Evolutionary conservation across 2,888 invertebrate species (phyloP).

Genomic region (Buathra laborator): DNA sequence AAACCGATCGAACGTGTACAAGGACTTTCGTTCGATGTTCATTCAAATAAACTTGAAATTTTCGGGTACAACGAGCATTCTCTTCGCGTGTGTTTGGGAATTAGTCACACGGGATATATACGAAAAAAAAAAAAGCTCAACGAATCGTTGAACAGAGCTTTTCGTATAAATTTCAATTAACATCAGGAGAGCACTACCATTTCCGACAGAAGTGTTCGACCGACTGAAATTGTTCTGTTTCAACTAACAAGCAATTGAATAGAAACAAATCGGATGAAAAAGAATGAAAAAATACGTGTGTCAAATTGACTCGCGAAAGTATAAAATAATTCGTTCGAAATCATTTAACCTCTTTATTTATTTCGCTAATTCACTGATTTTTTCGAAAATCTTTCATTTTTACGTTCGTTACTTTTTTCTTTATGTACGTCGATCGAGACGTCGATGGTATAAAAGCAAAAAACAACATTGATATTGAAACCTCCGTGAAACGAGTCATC

Average conservation of each 20-base stretch:
- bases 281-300: background rate
- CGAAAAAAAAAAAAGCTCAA: no score
- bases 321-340: background rate
- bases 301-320: background rate
- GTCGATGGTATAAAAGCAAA: background rate
- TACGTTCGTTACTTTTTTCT: background rate
- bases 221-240: background rate
- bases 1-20: conserved; percentile 14
- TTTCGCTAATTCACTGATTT: background rate
- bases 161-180: conserved; percentile 10
- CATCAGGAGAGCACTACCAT: background rate
- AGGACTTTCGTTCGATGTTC: conserved; percentile 32
- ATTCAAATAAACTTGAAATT: conserved; percentile 36
- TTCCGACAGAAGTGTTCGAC: background rate
- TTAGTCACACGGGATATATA: background rate
- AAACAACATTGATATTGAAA: background rate
- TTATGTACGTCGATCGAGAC: no score
- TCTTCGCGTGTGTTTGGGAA: background rate
- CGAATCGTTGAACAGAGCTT: conserved; percentile 1
- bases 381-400: background rate
- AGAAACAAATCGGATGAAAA: background rate
- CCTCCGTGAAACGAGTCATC: background rate
- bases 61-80: background rate
- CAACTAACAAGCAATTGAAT: background rate
- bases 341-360: background rate